A percentile compares a stretch with the other conserved stretches of the same genome.
Evolutionary conservation across 2,113 vertebrate species (phyloP).

Genomic region (Panthera tigris): DNA sequence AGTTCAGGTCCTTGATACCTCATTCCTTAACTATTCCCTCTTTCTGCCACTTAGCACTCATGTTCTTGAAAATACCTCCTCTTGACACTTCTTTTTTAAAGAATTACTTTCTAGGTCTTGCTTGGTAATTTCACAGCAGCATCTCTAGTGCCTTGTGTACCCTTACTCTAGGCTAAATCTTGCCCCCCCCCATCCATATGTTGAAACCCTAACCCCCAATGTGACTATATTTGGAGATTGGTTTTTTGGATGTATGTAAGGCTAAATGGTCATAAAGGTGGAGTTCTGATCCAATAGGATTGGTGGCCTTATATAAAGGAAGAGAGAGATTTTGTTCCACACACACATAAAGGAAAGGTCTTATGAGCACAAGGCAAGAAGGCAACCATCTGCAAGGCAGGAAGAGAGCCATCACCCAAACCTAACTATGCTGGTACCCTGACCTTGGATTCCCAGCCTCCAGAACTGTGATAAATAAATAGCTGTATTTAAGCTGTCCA

Average conservation of each 20-base stretch:
- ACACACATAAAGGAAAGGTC: not conserved
- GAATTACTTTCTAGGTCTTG: not conserved
- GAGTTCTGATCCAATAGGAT: not conserved
- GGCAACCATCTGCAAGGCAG: not conserved
- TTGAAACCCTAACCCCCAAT: not conserved
- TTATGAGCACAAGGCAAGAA: not conserved
- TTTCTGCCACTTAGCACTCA: not conserved
- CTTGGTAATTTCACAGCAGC: not conserved
- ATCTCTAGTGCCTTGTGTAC: not conserved
- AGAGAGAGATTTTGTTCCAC: not conserved
- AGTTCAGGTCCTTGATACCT: not conserved
- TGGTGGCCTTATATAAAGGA: not conserved
- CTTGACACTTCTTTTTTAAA: slow-evolving; percentile 4
- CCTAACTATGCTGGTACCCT: not conserved
- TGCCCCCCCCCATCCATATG: not conserved
- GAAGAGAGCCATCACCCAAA: not conserved
- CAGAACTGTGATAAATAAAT: not conserved
- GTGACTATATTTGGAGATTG: not conserved
- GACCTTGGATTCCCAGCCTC: not conserved
- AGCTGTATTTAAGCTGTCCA: not conserved
- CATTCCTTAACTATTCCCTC: not conserved
- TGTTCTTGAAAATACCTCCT: slow-evolving; percentile 11
- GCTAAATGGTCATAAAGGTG: not conserved
- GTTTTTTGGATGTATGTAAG: not conserved
- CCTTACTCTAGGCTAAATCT: not conserved